phyloP scores from a whole-genome alignment of 2,888 invertebrate species.

The Hololepta plana region DNA sequence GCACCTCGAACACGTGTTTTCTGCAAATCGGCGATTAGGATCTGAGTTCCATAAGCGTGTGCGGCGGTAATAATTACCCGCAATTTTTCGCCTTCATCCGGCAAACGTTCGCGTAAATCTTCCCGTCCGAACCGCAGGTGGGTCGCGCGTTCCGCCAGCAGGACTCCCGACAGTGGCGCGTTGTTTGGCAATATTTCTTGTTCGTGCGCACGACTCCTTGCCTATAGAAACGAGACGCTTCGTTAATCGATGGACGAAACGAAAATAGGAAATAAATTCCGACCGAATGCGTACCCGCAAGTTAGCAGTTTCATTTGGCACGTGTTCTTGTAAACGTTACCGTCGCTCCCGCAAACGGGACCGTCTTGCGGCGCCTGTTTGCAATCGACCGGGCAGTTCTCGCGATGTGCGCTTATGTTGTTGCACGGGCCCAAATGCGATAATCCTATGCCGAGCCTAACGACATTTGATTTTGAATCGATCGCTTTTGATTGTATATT shows the following conservation, averaged over 20 bases:
- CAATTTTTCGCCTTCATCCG: slow-evolving; percentile 86
- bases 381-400: slow-evolving; percentile 78
- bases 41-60: no score
- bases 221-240: slow-evolving; percentile 27
- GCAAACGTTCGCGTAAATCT: slow-evolving; percentile 76
- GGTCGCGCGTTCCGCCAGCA: slow-evolving; percentile 81
- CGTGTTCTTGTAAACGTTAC: slow-evolving; percentile 81
- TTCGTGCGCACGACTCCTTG: slow-evolving; percentile 75
- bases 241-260: not conserved
- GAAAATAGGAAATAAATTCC: not conserved
- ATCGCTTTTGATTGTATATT: no score
- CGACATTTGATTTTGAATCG: no score
- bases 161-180: slow-evolving; percentile 75
- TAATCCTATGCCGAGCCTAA: slow-evolving; percentile 39
- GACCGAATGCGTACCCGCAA: slow-evolving; percentile 46
- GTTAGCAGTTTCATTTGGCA: slow-evolving; percentile 86
- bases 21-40: slow-evolving; percentile 26
- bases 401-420: slow-evolving; percentile 62
- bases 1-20: slow-evolving; percentile 83
- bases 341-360: slow-evolving; percentile 82
- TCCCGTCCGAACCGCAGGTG: slow-evolving; percentile 79
- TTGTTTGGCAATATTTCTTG: slow-evolving; percentile 82
- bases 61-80: slow-evolving; percentile 51
- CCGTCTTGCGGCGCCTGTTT: slow-evolving; percentile 74
- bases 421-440: slow-evolving; percentile 46